A percentile compares a stretch with the other conserved stretches of the same genome.
phyloP scores from a whole-genome alignment of 2,113 vertebrate genomes.

The Notothenia coriiceps region DNA sequence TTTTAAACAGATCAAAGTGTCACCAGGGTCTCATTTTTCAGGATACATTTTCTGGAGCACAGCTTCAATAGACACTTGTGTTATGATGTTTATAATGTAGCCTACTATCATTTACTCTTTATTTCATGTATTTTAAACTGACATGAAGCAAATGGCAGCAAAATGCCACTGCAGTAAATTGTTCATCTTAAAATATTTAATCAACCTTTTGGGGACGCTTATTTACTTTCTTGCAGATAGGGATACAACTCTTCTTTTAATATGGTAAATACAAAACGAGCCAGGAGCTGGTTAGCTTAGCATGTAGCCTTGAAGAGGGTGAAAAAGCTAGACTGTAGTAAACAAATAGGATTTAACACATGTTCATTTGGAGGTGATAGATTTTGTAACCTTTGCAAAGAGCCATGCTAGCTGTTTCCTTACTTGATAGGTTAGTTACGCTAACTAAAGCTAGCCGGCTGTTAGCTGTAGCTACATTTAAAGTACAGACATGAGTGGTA shows the following conservation, averaged over 20 bases:
- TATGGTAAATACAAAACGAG: neutral
- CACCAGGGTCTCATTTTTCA: neutral
- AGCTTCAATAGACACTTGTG: neutral
- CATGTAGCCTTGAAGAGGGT: neutral
- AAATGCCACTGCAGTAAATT: neutral
- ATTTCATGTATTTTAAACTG: neutral
- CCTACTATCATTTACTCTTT: neutral
- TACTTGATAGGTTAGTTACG: neutral
- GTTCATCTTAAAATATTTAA: too few species aligned
- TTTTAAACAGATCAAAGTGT: constrained; percentile 2
- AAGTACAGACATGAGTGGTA: too few species aligned
- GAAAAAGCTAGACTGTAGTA: neutral
- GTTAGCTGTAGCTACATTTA: neutral
- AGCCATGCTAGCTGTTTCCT: neutral
- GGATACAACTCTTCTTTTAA: neutral
- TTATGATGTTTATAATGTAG: neutral
- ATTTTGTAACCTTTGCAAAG: neutral
- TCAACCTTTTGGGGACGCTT: neutral
- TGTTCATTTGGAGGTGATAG: neutral
- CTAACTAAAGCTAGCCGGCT: neutral
- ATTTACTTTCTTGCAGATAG: neutral
- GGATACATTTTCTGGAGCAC: neutral
- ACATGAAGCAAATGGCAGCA: neutral
- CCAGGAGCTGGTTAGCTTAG: neutral
- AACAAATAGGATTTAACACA: neutral